These are phyloP conservation scores for Meriones unguiculatus DNA, from an alignment of 2,113 vertebrate genomes.

Conservation along the genomic window DNA sequence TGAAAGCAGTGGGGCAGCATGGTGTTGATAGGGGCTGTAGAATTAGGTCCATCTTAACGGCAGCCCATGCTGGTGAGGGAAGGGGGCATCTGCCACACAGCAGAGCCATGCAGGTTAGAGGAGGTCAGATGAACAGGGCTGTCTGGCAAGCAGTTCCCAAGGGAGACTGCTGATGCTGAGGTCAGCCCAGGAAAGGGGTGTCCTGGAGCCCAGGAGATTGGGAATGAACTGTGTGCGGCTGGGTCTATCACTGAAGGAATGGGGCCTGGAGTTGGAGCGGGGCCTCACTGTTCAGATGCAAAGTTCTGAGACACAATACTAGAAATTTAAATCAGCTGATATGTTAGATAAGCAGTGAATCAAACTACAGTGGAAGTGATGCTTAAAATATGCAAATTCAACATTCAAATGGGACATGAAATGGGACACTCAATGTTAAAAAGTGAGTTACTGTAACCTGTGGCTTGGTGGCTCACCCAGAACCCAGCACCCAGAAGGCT, in stretches of 20 bases:
- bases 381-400: background rate
- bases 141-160: too few species aligned
- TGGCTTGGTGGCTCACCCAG: background rate
- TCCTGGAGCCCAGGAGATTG: background rate
- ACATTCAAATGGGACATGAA: background rate
- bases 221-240: background rate
- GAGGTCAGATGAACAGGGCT: background rate
- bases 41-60: accelerated
- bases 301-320: background rate
- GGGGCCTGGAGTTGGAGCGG: background rate
- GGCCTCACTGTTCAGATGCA: background rate
- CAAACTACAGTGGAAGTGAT: background rate
- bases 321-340: background rate
- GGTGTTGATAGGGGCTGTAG: background rate
- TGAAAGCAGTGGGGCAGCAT: accelerated
- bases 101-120: background rate
- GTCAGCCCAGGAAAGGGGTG: background rate
- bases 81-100: accelerated
- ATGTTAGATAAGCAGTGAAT: background rate
- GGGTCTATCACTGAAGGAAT: too few species aligned
- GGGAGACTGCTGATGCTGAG: background rate
- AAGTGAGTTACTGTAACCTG: background rate
- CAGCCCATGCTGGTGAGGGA: too few species aligned
- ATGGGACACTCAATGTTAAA: background rate
- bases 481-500: background rate